Base-by-base conservation (phyloP, 2,888 invertebrate genomes). In the Aphelenchoides bicaudatus region DNA sequence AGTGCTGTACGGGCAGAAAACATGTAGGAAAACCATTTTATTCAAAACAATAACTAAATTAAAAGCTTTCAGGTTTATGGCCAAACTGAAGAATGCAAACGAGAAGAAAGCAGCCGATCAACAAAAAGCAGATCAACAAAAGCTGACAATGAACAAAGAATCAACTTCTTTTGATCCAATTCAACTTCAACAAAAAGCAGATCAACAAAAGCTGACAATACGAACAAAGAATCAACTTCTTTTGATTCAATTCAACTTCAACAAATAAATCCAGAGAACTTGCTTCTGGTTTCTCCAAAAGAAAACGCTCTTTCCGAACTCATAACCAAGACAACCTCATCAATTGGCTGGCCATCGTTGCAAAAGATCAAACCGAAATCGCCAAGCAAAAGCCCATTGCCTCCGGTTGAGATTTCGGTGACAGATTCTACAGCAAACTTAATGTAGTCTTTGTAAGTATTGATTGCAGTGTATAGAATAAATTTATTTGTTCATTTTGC, bases 1-100 rank as follows among this genome's bases (percentile, higher is more conserved):
- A 54, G 28, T 10, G 55, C 55, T 1, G 34, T 54, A 16, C 21
- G 29, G 27, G 55, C 47, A n/a, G 55, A 54, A 56, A 54, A 30
- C 21, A 19, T n/a, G 37, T 34, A n/a, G n/a, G n/a, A n/a, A n/a
- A n/a, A n/a, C n/a, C n/a, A n/a, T n/a, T n/a, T n/a, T n/a, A n/a
- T n/a, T n/a, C n/a, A n/a, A n/a, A n/a, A n/a, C n/a, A n/a, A n/a
- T n/a, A n/a, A n/a, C n/a, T n/a, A n/a, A n/a, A n/a, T n/a, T n/a
- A n/a, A n/a, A n/a, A n/a, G n/a, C n/a, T n/a, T n/a, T n/a, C n/a
- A n/a, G n/a, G n/a, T 48, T 51, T 21, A 3, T 51, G 52, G 16
- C 52, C 31, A 27, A 30, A 6, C 52, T 51, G n/a, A 13, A 16
- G 27, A 13, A 23, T 19, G 52, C 52, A 1, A 51, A 51, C 19